phyloP scores from a whole-genome alignment of 2,888 invertebrate species.

The Tipula vernalis region DNA sequence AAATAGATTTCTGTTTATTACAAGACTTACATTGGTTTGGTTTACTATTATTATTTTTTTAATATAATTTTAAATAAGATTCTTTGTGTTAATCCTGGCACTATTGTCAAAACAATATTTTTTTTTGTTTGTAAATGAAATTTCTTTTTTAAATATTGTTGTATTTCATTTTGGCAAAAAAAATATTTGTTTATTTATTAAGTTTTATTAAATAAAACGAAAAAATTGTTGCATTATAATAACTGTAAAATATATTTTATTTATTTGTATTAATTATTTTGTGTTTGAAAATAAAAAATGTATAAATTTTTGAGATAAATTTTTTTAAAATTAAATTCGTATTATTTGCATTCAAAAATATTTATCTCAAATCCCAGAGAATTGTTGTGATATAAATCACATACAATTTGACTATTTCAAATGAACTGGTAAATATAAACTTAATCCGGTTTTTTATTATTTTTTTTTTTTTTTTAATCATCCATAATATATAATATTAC shows the following conservation, averaged over 20 bases:
- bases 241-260: conserved; percentile 9
- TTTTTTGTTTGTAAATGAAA: conserved; percentile 12
- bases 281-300: conserved; percentile 4
- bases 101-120: conserved; percentile 31
- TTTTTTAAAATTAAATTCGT: neutral
- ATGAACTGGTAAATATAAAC: conserved; percentile 7
- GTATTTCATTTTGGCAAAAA: neutral
- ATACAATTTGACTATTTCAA: conserved; percentile 8
- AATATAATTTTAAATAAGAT: neutral
- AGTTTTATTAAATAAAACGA: neutral
- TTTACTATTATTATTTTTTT: neutral
- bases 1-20: conserved; percentile 7
- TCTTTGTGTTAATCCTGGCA: conserved; percentile 30
- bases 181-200: conserved; percentile 7
- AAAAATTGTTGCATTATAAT: neutral
- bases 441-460: conserved; percentile 7
- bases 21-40: neutral
- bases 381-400: neutral
- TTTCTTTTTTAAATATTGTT: neutral
- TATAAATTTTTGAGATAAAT: conserved; percentile 5
- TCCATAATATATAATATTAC: conserved; percentile 10
- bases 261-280: conserved; percentile 8
- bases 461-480: neutral
- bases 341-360: neutral
- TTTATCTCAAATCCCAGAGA: conserved; percentile 10